These are phyloP conservation scores for Drosophila gaucha DNA, from an alignment of 2,888 invertebrate species.

Conservation along the genomic window DNA sequence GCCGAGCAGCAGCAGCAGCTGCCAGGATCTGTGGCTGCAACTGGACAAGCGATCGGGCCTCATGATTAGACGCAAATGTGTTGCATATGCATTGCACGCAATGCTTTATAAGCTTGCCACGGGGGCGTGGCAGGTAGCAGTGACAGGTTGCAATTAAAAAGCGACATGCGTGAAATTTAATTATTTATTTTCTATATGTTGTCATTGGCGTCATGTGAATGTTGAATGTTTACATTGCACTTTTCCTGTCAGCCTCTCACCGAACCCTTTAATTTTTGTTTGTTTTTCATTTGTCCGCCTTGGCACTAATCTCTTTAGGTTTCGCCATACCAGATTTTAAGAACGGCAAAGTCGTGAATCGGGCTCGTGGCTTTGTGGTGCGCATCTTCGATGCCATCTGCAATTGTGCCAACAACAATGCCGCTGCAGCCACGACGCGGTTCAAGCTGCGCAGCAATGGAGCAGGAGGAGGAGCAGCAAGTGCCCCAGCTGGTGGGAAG, in stretches of 20 bases:
- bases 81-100: background rate
- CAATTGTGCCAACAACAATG: slow-evolving; percentile 87
- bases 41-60: background rate
- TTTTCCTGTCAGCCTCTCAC: slow-evolving; percentile 52
- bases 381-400: slow-evolving; percentile 88
- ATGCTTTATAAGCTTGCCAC: slow-evolving; percentile 45
- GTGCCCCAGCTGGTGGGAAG: slow-evolving; percentile 39
- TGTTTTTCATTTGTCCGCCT: slow-evolving; percentile 11
- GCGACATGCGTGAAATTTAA: slow-evolving; percentile 33
- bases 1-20: slow-evolving; percentile 27
- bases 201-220: slow-evolving; percentile 3
- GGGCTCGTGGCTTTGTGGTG: slow-evolving; percentile 87
- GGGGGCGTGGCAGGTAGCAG: slow-evolving; percentile 14
- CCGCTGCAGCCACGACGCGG: slow-evolving; percentile 85
- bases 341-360: slow-evolving; percentile 86
- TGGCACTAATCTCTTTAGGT: slow-evolving; percentile 70
- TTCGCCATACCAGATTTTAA: slow-evolving; percentile 85
- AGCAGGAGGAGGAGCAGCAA: slow-evolving; percentile 24
- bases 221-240: slow-evolving; percentile 55
- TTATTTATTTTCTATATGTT: slow-evolving; percentile 11
- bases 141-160: slow-evolving; percentile 42
- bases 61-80: slow-evolving; percentile 40
- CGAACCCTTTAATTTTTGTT: slow-evolving; percentile 30
- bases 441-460: slow-evolving; percentile 82
- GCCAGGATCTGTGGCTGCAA: slow-evolving; percentile 20